Conservation (phyloP, 2,888 invertebrate species). For the Diarsia mendica region DNA sequence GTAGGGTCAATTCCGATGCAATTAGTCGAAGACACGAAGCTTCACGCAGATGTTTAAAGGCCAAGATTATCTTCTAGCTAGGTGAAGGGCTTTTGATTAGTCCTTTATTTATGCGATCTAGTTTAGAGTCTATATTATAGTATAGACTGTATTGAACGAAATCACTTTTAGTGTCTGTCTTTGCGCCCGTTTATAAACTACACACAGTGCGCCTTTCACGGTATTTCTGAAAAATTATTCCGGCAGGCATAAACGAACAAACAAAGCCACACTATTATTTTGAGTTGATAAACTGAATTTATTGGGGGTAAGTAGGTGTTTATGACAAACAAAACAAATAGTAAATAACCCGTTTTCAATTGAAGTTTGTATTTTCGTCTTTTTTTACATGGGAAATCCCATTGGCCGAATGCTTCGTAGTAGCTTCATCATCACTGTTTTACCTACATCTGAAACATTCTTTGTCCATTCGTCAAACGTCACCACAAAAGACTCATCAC, state of each 20-base stretch:
- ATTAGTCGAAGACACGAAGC: conserved; percentile 34
- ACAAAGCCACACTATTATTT: too few relatives aligned
- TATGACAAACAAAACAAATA: too few relatives aligned
- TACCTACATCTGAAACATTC: conserved; percentile 9
- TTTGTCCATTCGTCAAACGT: conserved; percentile 9
- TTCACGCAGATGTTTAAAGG: conserved; percentile 40
- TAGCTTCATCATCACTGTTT: background rate
- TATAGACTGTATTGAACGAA: background rate
- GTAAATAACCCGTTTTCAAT: too few relatives aligned
- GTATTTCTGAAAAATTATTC: background rate
- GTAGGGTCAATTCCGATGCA: conserved; percentile 28
- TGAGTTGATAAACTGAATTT: too few relatives aligned
- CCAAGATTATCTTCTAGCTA: conserved; percentile 39
- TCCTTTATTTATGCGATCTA: background rate
- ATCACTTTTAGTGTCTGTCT: background rate
- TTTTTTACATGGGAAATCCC: background rate
- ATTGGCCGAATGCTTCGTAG: background rate
- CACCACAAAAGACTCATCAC: conserved; percentile 7
- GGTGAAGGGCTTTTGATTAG: conserved; percentile 27
- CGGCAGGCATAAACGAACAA: too few relatives aligned
- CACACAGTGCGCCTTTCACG: background rate
- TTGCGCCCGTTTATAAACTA: background rate
- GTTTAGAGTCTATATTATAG: background rate
- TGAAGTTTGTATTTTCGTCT: background rate
- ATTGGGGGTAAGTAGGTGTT: too few relatives aligned